Conservation (phyloP, 2,113 vertebrate species). For the Siniperca chuatsi region DNA sequence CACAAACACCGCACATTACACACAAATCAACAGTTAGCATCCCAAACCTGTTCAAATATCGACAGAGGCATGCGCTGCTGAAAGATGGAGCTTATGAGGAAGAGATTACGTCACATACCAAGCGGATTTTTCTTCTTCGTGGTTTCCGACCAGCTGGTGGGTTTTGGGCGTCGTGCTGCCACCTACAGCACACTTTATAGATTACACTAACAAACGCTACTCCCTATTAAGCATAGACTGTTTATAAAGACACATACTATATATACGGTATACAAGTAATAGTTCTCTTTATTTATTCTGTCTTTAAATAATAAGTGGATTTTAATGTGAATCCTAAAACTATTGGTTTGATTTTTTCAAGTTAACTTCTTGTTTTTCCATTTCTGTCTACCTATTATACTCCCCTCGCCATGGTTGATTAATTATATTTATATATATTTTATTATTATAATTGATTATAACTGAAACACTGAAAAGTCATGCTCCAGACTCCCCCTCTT, state of each 20-base stretch:
- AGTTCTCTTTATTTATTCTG: too few relatives aligned
- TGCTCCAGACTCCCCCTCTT: neutral
- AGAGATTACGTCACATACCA: constrained; percentile 73
- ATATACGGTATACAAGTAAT: neutral
- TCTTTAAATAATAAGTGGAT: neutral
- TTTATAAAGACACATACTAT: too few relatives aligned
- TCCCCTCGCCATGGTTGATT: neutral
- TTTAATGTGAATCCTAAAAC: neutral
- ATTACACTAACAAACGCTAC: constrained; percentile 28
- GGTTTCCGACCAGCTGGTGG: neutral
- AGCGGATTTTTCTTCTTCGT: constrained; percentile 44
- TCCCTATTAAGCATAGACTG: neutral
- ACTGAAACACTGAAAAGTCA: neutral
- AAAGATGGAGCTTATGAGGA: constrained; percentile 77
- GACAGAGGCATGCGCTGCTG: constrained; percentile 73
- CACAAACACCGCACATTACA: neutral
- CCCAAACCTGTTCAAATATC: constrained; percentile 67
- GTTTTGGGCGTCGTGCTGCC: constrained; percentile 24
- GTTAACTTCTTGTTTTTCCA: neutral
- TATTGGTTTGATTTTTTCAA: neutral
- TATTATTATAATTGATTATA: neutral
- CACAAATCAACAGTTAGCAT: neutral
- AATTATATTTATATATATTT: too few relatives aligned
- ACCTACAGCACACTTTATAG: neutral
- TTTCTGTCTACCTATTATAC: neutral